Conservation (phyloP, 2,113 vertebrate species). For the Limanda limanda region DNA sequence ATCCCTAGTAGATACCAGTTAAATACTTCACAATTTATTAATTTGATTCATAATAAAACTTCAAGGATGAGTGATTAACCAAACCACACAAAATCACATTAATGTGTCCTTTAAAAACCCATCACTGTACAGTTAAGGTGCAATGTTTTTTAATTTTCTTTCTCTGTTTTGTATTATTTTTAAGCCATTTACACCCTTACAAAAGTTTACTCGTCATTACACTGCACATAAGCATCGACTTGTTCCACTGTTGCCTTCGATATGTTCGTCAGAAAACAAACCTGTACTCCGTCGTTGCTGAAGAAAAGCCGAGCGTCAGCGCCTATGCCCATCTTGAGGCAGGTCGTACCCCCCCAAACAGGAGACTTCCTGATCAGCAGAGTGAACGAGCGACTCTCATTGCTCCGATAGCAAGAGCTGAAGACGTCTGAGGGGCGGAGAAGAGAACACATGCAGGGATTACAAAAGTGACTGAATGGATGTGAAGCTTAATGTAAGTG, state of each 20-base stretch:
- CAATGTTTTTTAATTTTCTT: too few species aligned
- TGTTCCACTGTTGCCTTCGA: background rate
- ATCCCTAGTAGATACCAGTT: too few species aligned
- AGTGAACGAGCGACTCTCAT: conserved; percentile 83
- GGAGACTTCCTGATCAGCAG: conserved; percentile 85
- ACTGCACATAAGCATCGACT: background rate
- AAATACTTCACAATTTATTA: too few species aligned
- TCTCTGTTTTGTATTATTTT: too few species aligned
- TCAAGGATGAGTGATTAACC: too few species aligned
- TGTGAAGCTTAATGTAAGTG: too few species aligned
- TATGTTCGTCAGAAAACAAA: conserved; percentile 16
- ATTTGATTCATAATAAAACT: too few species aligned
- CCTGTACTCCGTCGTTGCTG: conserved; percentile 92
- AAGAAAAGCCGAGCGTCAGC: conserved; percentile 89
- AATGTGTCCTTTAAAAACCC: too few species aligned
- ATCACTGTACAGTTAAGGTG: too few species aligned
- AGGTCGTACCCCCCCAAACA: conserved; percentile 87
- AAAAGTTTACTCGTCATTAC: too few species aligned
- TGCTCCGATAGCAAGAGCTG: conserved; percentile 85
- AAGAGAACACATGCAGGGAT: background rate
- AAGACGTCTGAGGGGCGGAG: conserved; percentile 81
- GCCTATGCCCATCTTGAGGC: conserved; percentile 87
- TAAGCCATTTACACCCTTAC: too few species aligned
- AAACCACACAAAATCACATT: too few species aligned
- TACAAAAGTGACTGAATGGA: background rate